Percentiles rank a stretch among this genome's conserved stretches.
Evolutionary conservation across 2,113 vertebrate genomes (phyloP).

Genomic region (Phoenicopterus ruber): DNA sequence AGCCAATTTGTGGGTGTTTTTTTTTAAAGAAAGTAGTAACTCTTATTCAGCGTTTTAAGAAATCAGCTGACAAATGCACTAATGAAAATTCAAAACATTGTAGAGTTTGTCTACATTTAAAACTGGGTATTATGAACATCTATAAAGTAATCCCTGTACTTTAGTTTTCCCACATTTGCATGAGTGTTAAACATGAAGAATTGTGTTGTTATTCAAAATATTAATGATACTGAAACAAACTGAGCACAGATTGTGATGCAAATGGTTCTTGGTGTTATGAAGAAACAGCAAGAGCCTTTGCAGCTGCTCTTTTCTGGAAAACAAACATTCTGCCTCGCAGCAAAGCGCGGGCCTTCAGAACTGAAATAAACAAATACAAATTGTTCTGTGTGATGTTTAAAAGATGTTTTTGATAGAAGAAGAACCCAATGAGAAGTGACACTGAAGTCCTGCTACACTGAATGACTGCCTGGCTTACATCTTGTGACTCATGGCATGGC

Average conservation of each 20-base stretch:
- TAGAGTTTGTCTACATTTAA: background rate
- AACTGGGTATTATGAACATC: background rate
- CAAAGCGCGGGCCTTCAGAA: background rate
- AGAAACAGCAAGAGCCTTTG: slow-evolving; percentile 48
- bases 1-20: background rate
- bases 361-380: slow-evolving; percentile 31
- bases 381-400: slow-evolving; percentile 13
- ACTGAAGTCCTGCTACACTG: background rate
- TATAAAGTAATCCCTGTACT: background rate
- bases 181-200: background rate
- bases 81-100: background rate
- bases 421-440: background rate
- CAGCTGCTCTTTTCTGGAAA: slow-evolving; percentile 65
- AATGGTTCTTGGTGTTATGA: slow-evolving; percentile 30
- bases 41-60: background rate
- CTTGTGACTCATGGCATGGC: background rate
- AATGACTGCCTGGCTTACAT: background rate
- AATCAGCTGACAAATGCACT: background rate
- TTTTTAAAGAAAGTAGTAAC: background rate
- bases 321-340: slow-evolving; percentile 17
- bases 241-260: slow-evolving; percentile 36
- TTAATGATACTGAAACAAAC: slow-evolving; percentile 39
- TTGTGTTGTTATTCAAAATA: slow-evolving; percentile 37
- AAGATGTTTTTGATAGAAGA: slow-evolving; percentile 12
- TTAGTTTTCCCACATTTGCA: background rate